phyloP scores from a whole-genome alignment of 2,797 vertebrate genomes.

The Gymnocypris eckloni region DNA sequence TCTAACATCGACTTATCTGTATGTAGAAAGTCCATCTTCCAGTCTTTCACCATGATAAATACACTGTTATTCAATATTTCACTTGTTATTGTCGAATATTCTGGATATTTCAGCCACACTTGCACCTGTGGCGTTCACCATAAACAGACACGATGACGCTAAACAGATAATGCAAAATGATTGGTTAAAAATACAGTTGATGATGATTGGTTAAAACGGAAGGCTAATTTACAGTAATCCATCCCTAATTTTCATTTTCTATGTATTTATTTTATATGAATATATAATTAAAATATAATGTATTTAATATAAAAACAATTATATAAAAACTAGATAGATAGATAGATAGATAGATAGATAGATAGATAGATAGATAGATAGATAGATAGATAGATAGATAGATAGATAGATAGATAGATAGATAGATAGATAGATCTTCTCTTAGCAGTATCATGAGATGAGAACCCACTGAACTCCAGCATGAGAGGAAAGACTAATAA shows the following conservation, averaged over 20 bases:
- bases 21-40: background rate
- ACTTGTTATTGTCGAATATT: background rate
- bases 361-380: background rate
- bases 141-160: background rate
- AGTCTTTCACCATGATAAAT: background rate
- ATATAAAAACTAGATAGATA: no score
- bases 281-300: no score
- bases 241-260: background rate
- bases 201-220: background rate
- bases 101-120: background rate
- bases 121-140: no score
- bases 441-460: background rate
- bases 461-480: conserved; percentile 16
- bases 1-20: background rate
- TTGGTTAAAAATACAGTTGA: background rate
- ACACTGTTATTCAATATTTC: background rate
- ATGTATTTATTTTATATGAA: background rate
- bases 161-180: background rate
- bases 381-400: background rate
- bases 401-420: background rate
- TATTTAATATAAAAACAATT: no score
- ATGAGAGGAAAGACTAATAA: conserved; percentile 13
- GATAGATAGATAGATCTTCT: background rate
- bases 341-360: background rate
- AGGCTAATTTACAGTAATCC: background rate